phyloP scores from a whole-genome alignment of 2,797 vertebrate genomes.

The Microctenopoma lineatum region DNA sequence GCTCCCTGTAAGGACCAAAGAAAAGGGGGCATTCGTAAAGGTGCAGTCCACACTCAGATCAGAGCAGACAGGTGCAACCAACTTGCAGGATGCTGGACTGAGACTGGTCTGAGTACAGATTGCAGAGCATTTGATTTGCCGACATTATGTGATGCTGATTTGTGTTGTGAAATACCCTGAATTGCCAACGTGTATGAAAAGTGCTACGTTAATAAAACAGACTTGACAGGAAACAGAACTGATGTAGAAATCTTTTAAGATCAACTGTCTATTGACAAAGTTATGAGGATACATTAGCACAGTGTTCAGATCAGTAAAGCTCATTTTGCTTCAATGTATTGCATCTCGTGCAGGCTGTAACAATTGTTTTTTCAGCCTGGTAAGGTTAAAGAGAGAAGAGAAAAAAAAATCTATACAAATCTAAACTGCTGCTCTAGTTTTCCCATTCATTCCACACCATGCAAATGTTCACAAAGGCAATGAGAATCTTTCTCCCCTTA shows the following conservation, averaged over 20 bases:
- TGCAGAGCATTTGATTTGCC: too few species aligned
- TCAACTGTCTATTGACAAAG: constrained; percentile 34
- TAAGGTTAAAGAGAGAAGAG: constrained; percentile 29
- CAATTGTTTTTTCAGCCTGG: constrained; percentile 37
- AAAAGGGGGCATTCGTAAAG: too few species aligned
- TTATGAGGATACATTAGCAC: constrained; percentile 56
- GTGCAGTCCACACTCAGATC: too few species aligned
- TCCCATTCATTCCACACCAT: constrained; percentile 42
- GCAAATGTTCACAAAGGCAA: constrained; percentile 43
- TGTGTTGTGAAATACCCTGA: not conserved
- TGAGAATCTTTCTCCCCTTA: not conserved
- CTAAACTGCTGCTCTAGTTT: constrained; percentile 14
- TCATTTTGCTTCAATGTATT: constrained; percentile 50
- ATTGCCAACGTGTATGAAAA: not conserved
- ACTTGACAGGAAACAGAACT: constrained; percentile 53
- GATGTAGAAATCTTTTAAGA: constrained; percentile 57
- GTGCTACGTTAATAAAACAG: too few species aligned
- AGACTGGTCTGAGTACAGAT: too few species aligned
- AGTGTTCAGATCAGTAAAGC: constrained; percentile 71
- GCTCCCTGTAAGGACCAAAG: too few species aligned
- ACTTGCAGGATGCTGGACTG: too few species aligned
- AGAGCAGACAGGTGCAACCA: too few species aligned
- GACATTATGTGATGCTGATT: too few species aligned
- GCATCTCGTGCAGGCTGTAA: constrained; percentile 49
- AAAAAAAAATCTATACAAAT: constrained; percentile 5